Conservation (phyloP, 1,140 invertebrate genomes). For the Nasonia longicornis region DNA sequence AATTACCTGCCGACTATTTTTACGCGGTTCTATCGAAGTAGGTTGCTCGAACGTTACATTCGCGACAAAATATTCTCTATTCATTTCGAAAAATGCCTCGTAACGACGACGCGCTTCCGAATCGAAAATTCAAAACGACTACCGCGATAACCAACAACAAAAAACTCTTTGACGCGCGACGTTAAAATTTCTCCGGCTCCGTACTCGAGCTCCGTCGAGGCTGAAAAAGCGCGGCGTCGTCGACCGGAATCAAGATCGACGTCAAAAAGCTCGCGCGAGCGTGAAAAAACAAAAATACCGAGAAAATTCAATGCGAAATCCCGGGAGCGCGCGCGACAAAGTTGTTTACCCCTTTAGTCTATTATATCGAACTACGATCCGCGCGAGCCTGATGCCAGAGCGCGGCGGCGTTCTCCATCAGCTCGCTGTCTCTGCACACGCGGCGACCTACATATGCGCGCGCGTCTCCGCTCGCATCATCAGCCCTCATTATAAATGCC, state of each 20-base stretch:
- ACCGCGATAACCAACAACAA: background rate
- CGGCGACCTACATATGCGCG: slow-evolving; percentile 38
- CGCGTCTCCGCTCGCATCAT: background rate
- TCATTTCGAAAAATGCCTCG: too few relatives aligned
- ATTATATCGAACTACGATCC: background rate
- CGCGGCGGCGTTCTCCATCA: background rate
- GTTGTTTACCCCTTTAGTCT: slow-evolving; percentile 7
- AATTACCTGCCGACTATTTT: background rate
- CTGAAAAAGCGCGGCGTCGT: background rate
- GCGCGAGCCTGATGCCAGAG: background rate
- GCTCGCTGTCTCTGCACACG: background rate
- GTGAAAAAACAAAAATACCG: background rate
- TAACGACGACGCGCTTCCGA: too few relatives aligned
- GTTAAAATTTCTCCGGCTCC: background rate
- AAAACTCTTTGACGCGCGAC: background rate
- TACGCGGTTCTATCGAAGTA: background rate
- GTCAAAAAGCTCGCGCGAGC: slow-evolving; percentile 12
- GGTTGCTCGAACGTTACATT: background rate
- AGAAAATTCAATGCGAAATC: slow-evolving; percentile 12
- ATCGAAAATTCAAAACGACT: background rate
- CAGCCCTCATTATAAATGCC: slow-evolving; percentile 38
- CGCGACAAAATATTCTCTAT: background rate
- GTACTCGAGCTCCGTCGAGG: background rate
- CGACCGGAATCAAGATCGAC: background rate
- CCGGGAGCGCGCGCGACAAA: slow-evolving; percentile 1